Base-by-base conservation (phyloP, 2,888 invertebrate species). In the Eulithis testata region DNA sequence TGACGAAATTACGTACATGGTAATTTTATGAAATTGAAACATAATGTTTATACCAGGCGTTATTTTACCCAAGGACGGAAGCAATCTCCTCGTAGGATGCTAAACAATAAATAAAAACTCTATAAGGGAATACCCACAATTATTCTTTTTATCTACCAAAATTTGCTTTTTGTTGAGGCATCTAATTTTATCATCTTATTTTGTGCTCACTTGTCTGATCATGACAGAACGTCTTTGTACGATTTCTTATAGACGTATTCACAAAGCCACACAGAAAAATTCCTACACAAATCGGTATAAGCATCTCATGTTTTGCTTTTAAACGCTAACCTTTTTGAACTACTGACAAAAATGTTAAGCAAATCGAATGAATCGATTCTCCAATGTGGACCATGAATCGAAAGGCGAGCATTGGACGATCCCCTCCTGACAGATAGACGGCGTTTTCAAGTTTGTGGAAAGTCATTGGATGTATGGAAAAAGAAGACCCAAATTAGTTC, bases 11-110 rank as follows among this genome's bases (percentile, higher is more conserved):
- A 60, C 54, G 36, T 53, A 40, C 44, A 55, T 36, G 60, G 43
- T 56, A 60, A 56, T 63, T 63, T 63, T 53, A 44, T 45, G 60
- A 60, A 66, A 63, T 60, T 63, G 66, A 67, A 67, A 60, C 51
- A 56, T 56, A 44, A 63, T 63, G 52, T 59, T 55, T 49, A 50
- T 47, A 31, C 31, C 36, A 44, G 54, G 43, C n/a, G 54, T 50
- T 55, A 31, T 54, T 54, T 47, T 54, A 21, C n/a, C 52, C 51
- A 53, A 40, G 37, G n/a, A 37, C 44, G 44, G 55, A 43, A 56
- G 14, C 21, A 43, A 27, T 11, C 9, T 54, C 49, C 14, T 12
- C 11, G 31, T 14, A 40, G 8, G n/a, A 40, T 45, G 43, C 11
- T 11, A 27, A 47, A 47, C 21, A 44, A 37, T 31, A 31, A 21